Conservation (phyloP, 2,113 vertebrate genomes). For the Monarcha castaneiventris region DNA sequence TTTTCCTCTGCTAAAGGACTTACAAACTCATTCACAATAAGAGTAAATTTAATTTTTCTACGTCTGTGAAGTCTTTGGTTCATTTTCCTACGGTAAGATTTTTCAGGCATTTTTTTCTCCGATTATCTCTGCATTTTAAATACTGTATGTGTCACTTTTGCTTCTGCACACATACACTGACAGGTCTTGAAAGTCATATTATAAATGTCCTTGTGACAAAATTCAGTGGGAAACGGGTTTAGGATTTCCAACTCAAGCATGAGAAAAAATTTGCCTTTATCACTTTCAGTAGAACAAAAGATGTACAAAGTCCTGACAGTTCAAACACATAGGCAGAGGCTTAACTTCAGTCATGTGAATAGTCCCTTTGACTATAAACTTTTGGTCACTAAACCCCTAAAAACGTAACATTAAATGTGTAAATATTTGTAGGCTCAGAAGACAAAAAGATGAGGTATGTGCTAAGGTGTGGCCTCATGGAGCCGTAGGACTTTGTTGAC, state of each 20-base stretch:
- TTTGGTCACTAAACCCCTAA: conserved; percentile 6
- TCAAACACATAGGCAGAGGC: conserved; percentile 3
- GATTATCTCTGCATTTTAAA: background rate
- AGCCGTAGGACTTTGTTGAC: background rate
- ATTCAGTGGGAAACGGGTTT: background rate
- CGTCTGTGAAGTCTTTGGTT: background rate
- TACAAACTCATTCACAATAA: background rate
- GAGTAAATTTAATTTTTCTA: background rate
- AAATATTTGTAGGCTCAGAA: conserved; percentile 51
- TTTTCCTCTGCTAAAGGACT: background rate
- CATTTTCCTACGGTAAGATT: background rate
- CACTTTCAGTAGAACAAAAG: conserved; percentile 30
- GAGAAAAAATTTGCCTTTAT: background rate
- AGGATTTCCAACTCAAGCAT: background rate
- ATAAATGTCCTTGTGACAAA: background rate
- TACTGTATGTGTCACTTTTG: background rate
- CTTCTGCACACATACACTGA: background rate
- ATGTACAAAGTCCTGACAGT: conserved; percentile 10
- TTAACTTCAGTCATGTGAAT: conserved; percentile 34
- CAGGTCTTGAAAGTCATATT: background rate
- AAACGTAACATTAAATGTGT: conserved; percentile 18
- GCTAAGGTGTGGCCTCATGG: background rate
- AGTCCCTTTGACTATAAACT: conserved; percentile 17
- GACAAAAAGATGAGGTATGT: conserved; percentile 44
- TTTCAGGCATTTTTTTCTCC: background rate